Base-by-base conservation (phyloP, 1,140 invertebrate genomes). In the Drosophila sechellia region DNA sequence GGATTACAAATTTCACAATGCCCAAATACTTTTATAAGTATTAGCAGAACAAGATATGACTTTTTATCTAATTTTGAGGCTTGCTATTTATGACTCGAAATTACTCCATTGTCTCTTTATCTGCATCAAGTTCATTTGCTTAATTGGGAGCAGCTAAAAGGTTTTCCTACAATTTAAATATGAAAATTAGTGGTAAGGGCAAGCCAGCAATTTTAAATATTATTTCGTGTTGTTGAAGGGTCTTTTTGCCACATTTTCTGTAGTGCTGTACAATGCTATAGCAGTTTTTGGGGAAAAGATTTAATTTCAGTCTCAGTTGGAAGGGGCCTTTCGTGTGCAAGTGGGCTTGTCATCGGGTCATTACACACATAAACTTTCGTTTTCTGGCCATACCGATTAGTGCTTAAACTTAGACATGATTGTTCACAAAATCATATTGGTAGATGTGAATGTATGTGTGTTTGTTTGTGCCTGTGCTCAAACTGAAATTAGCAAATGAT, bases 401-500 rank as follows among this genome's bases (percentile, higher is more conserved):
- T 55, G 25, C 35, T 15, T 27, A 48, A 49, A 39, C 31, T 31
- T 8, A 10, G 50, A 56, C 37, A 34, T 39, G 40, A 40, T 31
- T 31, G 27, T 31, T 31, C 27, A 31, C 27, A 31, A 31, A 31
- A 10, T 1, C 8, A 31, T 31, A 8, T 31, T 31, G 8, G 31
- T 31, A 31, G 2, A 31, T 31, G 25, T 27, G 25, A 6, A 27
- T 27, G 5, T 27, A 6, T 27, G 35, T 31, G 3, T 31, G 25
- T 27, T 5, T 27, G 25, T 27, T 5, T 27, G 5, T 31, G 17
- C 39, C 22, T 49, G 25, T 60, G 40, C 56, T 56, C 40, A 46
- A 52, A 72, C 54, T 60, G 66, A 72, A 72, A 72, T 72, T 72
- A 72, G 69, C 66, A 72, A 72, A 72, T 72, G 68, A 72, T 72